Evolutionary conservation across 2,888 invertebrate genomes (phyloP).

Genomic region (Plebejus argus): DNA sequence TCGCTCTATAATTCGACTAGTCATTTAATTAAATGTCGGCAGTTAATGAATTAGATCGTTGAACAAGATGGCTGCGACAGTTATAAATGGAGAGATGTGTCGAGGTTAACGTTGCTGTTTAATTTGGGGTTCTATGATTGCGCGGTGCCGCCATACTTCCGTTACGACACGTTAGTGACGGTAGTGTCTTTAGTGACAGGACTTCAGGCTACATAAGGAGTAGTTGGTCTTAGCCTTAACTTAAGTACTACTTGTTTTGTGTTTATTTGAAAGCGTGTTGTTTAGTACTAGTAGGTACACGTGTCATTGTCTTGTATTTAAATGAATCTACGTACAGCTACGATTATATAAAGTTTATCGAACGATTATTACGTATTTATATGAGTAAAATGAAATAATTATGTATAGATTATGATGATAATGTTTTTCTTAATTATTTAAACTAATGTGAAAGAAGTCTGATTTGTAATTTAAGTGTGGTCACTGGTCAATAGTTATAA

Average conservation of each 20-base stretch:
- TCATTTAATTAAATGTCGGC: slow-evolving; percentile 24
- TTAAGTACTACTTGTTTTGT: neutral
- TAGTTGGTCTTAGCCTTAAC: slow-evolving; percentile 5
- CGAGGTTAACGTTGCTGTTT: slow-evolving; percentile 24
- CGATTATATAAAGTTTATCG: too few species aligned
- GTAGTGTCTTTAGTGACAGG: neutral
- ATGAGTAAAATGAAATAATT: too few species aligned
- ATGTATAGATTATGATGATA: too few species aligned
- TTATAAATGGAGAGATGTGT: slow-evolving; percentile 24
- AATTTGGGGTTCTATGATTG: slow-evolving; percentile 17
- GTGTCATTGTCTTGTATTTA: neutral
- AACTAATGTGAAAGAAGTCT: neutral
- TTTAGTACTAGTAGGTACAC: too few species aligned
- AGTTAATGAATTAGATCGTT: slow-evolving; percentile 24
- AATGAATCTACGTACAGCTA: neutral
- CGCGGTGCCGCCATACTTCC: slow-evolving; percentile 7
- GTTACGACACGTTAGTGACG: slow-evolving; percentile 13
- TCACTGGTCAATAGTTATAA: neutral
- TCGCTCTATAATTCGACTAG: slow-evolving; percentile 13
- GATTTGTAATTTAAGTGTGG: neutral
- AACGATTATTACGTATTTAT: too few species aligned
- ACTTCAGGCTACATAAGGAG: neutral
- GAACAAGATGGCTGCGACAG: slow-evolving; percentile 24
- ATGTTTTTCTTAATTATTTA: neutral
- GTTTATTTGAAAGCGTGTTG: slow-evolving; percentile 11